phyloP scores from a whole-genome alignment of 2,113 vertebrate genomes.

The Ailurus styani region DNA sequence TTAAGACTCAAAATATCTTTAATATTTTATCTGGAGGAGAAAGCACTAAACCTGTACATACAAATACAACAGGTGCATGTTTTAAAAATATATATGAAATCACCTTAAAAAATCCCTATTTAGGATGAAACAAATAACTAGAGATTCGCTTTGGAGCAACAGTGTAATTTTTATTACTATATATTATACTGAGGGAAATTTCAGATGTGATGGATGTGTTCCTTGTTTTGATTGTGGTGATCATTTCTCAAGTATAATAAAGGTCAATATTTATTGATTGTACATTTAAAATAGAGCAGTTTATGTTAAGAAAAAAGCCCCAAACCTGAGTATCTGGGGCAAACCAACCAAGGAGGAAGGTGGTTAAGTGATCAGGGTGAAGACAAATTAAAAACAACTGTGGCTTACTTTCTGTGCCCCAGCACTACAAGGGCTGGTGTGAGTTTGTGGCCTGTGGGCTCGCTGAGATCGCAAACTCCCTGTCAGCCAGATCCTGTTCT shows the following conservation, averaged over 20 bases:
- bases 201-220: background rate
- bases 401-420: background rate
- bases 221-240: background rate
- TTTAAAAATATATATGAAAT: background rate
- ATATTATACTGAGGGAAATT: background rate
- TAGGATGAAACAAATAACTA: background rate
- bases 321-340: background rate
- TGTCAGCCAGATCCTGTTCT: background rate
- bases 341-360: background rate
- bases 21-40: background rate
- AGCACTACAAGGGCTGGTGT: background rate
- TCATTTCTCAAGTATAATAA: background rate
- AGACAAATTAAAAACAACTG: background rate
- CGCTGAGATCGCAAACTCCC: background rate
- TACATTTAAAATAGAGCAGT: background rate
- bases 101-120: background rate
- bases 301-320: background rate
- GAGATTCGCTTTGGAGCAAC: background rate
- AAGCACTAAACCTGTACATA: background rate
- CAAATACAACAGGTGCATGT: background rate
- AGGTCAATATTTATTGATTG: background rate
- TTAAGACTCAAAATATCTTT: background rate
- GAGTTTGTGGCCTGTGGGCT: background rate
- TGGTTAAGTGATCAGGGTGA: background rate
- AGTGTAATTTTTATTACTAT: background rate